Conservation (phyloP, 2,888 invertebrate genomes). For the Dione juno region DNA sequence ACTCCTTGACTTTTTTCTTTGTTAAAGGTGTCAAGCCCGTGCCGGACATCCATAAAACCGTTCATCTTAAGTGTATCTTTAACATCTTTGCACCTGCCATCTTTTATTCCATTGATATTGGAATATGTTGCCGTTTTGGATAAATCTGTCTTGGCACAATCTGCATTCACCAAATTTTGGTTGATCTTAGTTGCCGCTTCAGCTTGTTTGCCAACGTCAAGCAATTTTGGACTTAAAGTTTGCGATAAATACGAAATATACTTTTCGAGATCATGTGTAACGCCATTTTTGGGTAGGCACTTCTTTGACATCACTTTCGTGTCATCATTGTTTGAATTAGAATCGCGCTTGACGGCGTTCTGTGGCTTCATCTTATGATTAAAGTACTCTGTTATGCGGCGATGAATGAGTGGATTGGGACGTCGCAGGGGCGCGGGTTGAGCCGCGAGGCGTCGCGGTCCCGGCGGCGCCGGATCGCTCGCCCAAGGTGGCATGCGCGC, state of each 20-base stretch:
- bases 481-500: constrained; percentile 82
- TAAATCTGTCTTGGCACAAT: constrained; percentile 59
- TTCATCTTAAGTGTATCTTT: constrained; percentile 67
- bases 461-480: constrained; percentile 78
- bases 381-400: constrained; percentile 93
- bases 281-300: constrained; percentile 76
- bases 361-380: constrained; percentile 92
- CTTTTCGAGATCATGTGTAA: constrained; percentile 77
- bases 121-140: constrained; percentile 56
- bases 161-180: constrained; percentile 52
- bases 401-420: constrained; percentile 82
- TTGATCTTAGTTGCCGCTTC: constrained; percentile 52
- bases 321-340: constrained; percentile 62
- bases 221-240: constrained; percentile 76
- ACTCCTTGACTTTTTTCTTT: constrained; percentile 60
- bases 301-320: constrained; percentile 62
- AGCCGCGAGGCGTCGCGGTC: constrained; percentile 72
- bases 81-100: constrained; percentile 61
- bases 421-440: constrained; percentile 68
- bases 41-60: constrained; percentile 70
- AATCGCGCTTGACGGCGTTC: constrained; percentile 78
- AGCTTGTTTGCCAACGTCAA: constrained; percentile 71
- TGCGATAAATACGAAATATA: constrained; percentile 79
- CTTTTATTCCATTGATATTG: constrained; percentile 60
- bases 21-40: constrained; percentile 58